Evolutionary conservation across 1,140 invertebrate genomes (phyloP).

Genomic region (Papilio aristodemus): DNA sequence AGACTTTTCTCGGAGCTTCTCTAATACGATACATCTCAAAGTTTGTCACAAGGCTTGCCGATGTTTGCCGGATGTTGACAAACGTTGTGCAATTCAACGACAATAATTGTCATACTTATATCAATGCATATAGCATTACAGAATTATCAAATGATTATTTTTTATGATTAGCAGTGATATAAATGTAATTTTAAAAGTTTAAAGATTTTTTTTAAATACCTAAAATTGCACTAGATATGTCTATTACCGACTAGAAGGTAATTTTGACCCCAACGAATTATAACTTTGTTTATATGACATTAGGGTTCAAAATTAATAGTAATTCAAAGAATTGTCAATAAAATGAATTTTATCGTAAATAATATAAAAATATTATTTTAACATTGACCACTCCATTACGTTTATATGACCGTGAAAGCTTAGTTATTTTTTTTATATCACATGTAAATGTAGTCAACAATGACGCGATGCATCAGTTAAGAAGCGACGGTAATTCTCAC

Average conservation of each 20-base stretch:
- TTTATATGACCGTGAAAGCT: neutral
- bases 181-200: neutral
- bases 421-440: neutral
- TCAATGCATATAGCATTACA: neutral
- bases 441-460: neutral
- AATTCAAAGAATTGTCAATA: no score
- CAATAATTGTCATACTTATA: neutral
- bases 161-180: neutral
- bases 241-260: no score
- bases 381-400: neutral
- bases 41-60: neutral
- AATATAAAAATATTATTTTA: no score
- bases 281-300: no score
- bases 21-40: no score
- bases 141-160: slow-evolving; percentile 8
- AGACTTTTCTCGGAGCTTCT: no score
- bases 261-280: no score
- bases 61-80: slow-evolving; percentile 2
- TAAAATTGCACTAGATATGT: no score
- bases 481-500: neutral
- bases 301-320: no score
- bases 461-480: neutral
- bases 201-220: neutral
- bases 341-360: no score
- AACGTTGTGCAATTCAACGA: slow-evolving; percentile 16